Conservation (phyloP, 2,797 vertebrate species). For the Leucoraja ocellata region DNA sequence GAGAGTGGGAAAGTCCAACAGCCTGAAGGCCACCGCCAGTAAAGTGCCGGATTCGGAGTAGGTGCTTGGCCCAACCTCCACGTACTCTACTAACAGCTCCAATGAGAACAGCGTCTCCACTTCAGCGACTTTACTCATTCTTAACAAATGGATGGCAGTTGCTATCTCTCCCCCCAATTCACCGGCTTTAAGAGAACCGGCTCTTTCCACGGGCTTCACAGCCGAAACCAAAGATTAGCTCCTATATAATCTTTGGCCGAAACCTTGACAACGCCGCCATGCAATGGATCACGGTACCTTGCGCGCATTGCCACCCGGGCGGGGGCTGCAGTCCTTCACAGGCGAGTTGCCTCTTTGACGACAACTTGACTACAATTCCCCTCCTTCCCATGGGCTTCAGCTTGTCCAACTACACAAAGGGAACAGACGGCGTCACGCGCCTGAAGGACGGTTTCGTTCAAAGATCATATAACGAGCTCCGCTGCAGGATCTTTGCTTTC, state of each 20-base stretch:
- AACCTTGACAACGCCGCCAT: background rate
- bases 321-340: background rate
- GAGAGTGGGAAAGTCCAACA: slow-evolving; percentile 76
- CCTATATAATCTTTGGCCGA: background rate
- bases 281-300: background rate
- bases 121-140: background rate
- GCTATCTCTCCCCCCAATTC: background rate
- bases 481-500: too few species aligned
- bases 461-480: too few species aligned
- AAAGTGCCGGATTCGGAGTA: background rate
- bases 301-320: background rate
- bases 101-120: slow-evolving; percentile 64
- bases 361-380: background rate
- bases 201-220: too few species aligned
- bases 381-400: background rate
- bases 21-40: slow-evolving; percentile 62
- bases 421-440: background rate
- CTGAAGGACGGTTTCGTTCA: background rate
- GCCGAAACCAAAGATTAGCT: background rate
- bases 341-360: background rate
- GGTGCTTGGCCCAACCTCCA: slow-evolving; percentile 48
- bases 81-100: slow-evolving; percentile 67
- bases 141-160: background rate
- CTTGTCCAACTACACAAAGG: slow-evolving; percentile 30
- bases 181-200: background rate